Evolutionary conservation across 2,113 vertebrate species (phyloP), one percentile per base, ranked within the genome.

Genomic region (Lampris incognitus): DNA sequence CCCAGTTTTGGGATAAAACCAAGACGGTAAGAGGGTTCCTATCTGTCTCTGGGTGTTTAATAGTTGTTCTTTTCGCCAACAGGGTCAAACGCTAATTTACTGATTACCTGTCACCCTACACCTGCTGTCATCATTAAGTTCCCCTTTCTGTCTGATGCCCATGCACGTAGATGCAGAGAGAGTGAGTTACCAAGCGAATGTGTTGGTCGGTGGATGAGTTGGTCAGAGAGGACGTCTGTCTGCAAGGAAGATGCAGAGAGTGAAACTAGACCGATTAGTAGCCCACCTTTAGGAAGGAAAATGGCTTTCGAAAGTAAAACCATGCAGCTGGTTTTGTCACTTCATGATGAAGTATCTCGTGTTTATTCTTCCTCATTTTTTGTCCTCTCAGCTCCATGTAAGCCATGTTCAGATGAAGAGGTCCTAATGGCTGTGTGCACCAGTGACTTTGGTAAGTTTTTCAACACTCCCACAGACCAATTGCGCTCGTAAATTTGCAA

Each of bases 391-490:
- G 97, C 93, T 57, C 74, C 95, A 0, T 98, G 97, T 89, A 92
- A 95, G 58, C 97, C 96, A 1, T 99, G 98, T 85, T 95, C 95
- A 68, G 95, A 98, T 71, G 94, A 97, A 0, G 96, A 99, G 69
- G 91, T 98, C 11, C 96, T 99, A 56, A 78, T 99, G 88, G 97
- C 97, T 0, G 94, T 97, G 83, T 99, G 97, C 83, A 96, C 95
- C 85, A 98, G 96, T 60, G 98, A 98, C 85, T 98, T 98, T 1
- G 97, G 97, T 98, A 93, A 96, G 94, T 68, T 54, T 40, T 24
- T 3, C 9, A 13, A 54, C 69, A 9, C 59, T 46, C 51, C 6
- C 66, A 42, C 58, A 5, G 49, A 51, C 5, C 59, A 11, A 5
- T 13, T 36, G 1, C 36, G 5, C 37, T 9, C 57, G 41, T 39